These are phyloP conservation scores for Beroe forskalii DNA, from an alignment of 37 sponge, comb jelly and placozoan genomes.

Conservation along the genomic window DNA sequence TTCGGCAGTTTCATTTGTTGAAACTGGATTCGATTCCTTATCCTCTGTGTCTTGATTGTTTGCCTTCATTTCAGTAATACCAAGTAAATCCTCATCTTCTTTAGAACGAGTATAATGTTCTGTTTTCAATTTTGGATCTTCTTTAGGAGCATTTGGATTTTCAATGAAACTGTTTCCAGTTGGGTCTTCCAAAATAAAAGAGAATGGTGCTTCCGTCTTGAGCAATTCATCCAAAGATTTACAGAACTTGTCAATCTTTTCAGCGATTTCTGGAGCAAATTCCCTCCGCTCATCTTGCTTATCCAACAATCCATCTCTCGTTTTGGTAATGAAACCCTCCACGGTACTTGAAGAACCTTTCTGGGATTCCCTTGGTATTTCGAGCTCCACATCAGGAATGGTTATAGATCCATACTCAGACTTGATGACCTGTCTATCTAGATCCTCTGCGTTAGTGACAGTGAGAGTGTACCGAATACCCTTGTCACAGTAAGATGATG, in stretches of 20 bases:
- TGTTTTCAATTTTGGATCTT: slow-evolving; percentile 71
- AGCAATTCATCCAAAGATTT: slow-evolving; percentile 68
- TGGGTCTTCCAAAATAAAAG: slow-evolving; percentile 87
- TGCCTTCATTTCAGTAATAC: slow-evolving; percentile 61
- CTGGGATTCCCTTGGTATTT: slow-evolving; percentile 79
- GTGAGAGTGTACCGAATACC: slow-evolving; percentile 76
- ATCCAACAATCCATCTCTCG: slow-evolving; percentile 70
- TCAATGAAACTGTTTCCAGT: slow-evolving; percentile 95
- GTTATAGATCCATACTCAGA: slow-evolving; percentile 72
- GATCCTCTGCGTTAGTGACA: slow-evolving; percentile 71
- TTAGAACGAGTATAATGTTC: slow-evolving; percentile 74
- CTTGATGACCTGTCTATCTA: slow-evolving; percentile 84
- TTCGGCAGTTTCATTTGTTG: slow-evolving; percentile 3
- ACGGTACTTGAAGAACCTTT: slow-evolving; percentile 81
- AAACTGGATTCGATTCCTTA: neutral
- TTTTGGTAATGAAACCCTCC: slow-evolving; percentile 78
- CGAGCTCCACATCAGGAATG: slow-evolving; percentile 88
- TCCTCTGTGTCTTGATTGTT: neutral
- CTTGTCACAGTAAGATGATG: slow-evolving; percentile 69
- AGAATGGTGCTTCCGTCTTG: slow-evolving; percentile 65
- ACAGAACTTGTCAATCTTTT: slow-evolving; percentile 79
- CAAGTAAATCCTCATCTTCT: slow-evolving; percentile 75
- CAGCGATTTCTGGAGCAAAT: slow-evolving; percentile 72
- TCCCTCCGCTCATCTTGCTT: slow-evolving; percentile 82
- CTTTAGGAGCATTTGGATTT: slow-evolving; percentile 70